Evolutionary conservation across 2,113 vertebrate species (phyloP).

Genomic region (Pseudorectes ferrugineus): DNA sequence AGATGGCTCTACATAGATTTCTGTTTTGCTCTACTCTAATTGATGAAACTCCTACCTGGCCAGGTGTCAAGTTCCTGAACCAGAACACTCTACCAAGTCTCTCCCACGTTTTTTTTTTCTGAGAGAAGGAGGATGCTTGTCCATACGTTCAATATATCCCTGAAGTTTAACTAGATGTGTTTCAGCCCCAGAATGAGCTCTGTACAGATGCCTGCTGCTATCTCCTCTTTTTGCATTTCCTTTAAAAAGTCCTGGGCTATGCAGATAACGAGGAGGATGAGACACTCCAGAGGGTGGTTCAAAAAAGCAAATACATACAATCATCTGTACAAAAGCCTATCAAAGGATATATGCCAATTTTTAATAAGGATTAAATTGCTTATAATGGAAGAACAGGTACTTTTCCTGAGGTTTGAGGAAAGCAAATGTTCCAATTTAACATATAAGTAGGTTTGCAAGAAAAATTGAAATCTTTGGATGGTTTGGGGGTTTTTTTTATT

Average conservation of each 20-base stretch:
- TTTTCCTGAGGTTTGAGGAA: background rate
- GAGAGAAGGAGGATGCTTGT: background rate
- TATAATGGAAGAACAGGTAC: background rate
- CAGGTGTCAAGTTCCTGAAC: background rate
- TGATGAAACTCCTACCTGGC: background rate
- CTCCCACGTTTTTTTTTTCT: background rate
- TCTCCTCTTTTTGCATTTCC: background rate
- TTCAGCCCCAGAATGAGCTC: background rate
- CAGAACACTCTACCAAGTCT: background rate
- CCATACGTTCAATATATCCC: fast-evolving
- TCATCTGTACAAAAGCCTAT: background rate
- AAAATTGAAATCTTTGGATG: background rate
- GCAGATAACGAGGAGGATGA: background rate
- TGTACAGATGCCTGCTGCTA: background rate
- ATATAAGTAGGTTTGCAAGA: background rate
- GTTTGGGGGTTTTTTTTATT: fast-evolving
- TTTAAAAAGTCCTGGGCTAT: background rate
- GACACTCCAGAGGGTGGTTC: background rate
- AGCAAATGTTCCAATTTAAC: background rate
- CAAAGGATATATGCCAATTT: background rate
- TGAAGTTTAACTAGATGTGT: background rate
- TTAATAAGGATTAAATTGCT: background rate
- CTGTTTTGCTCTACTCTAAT: background rate
- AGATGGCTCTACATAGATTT: background rate
- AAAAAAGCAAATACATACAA: background rate